Evolutionary conservation across 2,113 vertebrate genomes (phyloP), one percentile per base, ranked within the genome.

Genomic region (Protomyctophum bolini): DNA sequence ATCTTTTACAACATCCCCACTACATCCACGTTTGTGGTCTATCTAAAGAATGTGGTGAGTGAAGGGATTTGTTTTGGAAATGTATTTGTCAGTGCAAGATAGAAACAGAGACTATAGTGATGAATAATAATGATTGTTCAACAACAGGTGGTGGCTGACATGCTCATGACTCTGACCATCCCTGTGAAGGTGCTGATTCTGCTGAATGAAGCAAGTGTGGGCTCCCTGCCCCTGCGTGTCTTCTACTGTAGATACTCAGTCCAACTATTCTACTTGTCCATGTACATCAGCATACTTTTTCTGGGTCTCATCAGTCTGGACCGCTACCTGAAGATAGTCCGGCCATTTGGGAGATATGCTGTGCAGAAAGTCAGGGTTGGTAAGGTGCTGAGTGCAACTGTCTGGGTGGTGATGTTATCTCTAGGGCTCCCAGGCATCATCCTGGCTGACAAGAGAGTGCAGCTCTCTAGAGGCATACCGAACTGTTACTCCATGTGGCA

Each of bases 1-100:
- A 94, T 94, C 70, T 99, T 98, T 84, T 87, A 91, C 70, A 93
- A 86, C 41, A 95, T 98, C 1, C 94, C 90, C 10, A 97, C 91
- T 83, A 93, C 87, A 0, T 95, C 95, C 0, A 94, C 92, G 1
- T 94, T 94, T 80, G 79, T 92, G 48, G 92, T 94, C 48, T 93
- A 93, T 79, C 87, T 94, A 14, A 94, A 94, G 82, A 94, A 94
- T 54, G 91, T 94, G 76, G 91, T 92, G 74, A 85, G 88, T 21
- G 49, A 5, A 3, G 5, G 14, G 1, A 52, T 58, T 64, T 47
- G 1, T 7, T 70, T 64, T n/a, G 33, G 33, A 12, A 12, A 57
- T 49, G 0, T 57, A 50, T 3, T 15, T 11, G n/a, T 8, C 0
- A 10, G 2, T 54, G 10, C 10, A 46, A 45, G 63, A 50, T n/a